These are phyloP conservation scores for Climacteris rufus DNA, from an alignment of 2,113 vertebrate species.

Conservation along the genomic window DNA sequence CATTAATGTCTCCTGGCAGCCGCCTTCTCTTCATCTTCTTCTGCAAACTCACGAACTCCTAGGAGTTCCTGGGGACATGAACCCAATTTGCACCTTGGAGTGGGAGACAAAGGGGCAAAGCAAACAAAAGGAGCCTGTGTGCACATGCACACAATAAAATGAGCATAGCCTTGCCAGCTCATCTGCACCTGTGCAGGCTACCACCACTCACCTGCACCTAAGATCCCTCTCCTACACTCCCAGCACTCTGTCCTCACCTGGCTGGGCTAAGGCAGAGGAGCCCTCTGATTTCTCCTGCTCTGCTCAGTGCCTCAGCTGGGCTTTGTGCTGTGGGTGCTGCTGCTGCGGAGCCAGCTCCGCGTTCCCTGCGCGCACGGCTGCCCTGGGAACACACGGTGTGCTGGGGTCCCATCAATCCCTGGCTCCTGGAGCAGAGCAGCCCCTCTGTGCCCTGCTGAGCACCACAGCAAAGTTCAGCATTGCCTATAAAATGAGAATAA, in stretches of 20 bases:
- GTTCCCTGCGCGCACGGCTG: accelerated
- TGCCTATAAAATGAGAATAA: neutral
- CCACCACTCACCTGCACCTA: neutral
- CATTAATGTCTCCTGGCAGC: conserved; percentile 15
- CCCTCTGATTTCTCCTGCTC: neutral
- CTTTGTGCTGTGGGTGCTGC: neutral
- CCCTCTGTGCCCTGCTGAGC: neutral
- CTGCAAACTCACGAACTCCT: neutral
- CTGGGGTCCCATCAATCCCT: neutral
- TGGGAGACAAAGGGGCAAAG: neutral
- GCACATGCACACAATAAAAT: neutral
- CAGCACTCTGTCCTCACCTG: neutral
- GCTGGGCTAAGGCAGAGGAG: neutral
- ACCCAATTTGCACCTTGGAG: neutral
- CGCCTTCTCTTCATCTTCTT: neutral
- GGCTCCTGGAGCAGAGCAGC: neutral
- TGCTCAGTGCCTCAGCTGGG: accelerated
- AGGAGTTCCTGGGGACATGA: neutral
- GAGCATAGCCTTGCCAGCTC: neutral
- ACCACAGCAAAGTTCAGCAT: neutral
- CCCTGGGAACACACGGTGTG: accelerated
- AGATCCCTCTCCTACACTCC: neutral
- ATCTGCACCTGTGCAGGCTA: neutral
- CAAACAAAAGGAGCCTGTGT: neutral
- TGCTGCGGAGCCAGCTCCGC: neutral